Evolutionary conservation across 2,888 invertebrate species (phyloP), one percentile per base, ranked within the genome.

Genomic region (Epinotia ramella): DNA sequence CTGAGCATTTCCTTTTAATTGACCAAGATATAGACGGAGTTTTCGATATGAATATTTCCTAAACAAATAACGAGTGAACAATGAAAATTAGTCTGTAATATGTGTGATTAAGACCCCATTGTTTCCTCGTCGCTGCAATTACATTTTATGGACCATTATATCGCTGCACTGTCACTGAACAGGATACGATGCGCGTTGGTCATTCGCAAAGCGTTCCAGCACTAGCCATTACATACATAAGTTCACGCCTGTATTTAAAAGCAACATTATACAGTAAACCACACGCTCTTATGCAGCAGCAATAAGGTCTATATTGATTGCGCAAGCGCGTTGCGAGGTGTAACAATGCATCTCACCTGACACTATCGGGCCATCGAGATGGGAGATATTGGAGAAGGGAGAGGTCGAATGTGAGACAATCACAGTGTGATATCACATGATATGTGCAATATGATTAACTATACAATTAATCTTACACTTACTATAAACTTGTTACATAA

Each of bases 81-180:
- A 79, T 79, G 79, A 80, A 78, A 78, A 81, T 69, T 84, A 80
- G 80, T 73, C 79, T 80, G 80, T 82, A 84, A 86, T 86, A 84
- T 81, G 82, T 81, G 76, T 80, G 74, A 76, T 83, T 81, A 82
- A 73, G 46, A 53, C 84, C 77, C 71, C 76, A 85, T 87, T 84
- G 84, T 87, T 83, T 81, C 79, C 80, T 73, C 78, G 77, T 79
- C 77, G 65, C 78, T 77, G 76, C 80, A 84, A 85, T 87, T 86
- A 83, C 76, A 80, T 78, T 84, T 87, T 84, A 87, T 84, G 80
- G 80, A 62, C 84, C 80, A 88, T 88, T 87, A 78, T 73, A 80
- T 73, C 76, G 78, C 72, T 53, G 44, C 66, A 59, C 56, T 62
- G 76, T 53, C 67, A 56, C 71, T 57, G 57, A 76, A 63, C 76